Evolutionary conservation across 2,113 vertebrate species (phyloP).

Genomic region (Pagrus major): DNA sequence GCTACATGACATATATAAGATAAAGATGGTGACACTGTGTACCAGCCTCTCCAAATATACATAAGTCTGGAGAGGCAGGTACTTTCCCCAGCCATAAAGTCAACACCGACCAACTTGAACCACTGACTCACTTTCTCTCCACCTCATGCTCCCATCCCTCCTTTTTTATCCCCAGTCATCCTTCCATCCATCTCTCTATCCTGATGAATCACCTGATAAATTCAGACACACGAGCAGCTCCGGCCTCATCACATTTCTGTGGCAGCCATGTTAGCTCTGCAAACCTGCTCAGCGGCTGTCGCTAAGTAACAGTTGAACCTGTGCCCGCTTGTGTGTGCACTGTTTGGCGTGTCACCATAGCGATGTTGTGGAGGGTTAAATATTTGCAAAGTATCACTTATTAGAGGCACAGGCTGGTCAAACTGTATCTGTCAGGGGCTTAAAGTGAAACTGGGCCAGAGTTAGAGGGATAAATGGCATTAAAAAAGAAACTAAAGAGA

Average conservation of each 20-base stretch:
- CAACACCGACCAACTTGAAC: constrained; percentile 59
- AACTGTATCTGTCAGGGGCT: constrained; percentile 21
- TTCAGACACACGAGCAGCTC: constrained; percentile 24
- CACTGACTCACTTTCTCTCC: constrained; percentile 61
- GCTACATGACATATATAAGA: not conserved
- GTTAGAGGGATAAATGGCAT: not conserved
- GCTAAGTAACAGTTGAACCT: constrained; percentile 61
- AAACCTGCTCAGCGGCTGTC: constrained; percentile 51
- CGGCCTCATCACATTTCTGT: constrained; percentile 23
- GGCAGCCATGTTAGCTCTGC: constrained; percentile 42
- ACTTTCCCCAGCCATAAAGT: constrained; percentile 73
- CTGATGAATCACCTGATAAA: constrained; percentile 50
- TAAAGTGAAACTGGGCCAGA: constrained; percentile 3
- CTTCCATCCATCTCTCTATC: not conserved
- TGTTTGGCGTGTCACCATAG: constrained; percentile 77
- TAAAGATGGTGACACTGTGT: constrained; percentile 33
- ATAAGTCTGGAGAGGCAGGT: constrained; percentile 60
- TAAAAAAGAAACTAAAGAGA: constrained; percentile 11
- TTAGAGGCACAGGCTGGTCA: constrained; percentile 43
- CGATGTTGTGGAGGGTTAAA: constrained; percentile 68
- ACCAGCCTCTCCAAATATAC: not conserved
- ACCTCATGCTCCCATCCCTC: constrained; percentile 1
- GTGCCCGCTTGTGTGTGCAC: constrained; percentile 43
- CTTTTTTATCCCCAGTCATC: not conserved
- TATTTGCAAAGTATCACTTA: constrained; percentile 73